Evolutionary conservation across 1,140 invertebrate genomes (phyloP).

Genomic region (Brachystomella parvula): DNA sequence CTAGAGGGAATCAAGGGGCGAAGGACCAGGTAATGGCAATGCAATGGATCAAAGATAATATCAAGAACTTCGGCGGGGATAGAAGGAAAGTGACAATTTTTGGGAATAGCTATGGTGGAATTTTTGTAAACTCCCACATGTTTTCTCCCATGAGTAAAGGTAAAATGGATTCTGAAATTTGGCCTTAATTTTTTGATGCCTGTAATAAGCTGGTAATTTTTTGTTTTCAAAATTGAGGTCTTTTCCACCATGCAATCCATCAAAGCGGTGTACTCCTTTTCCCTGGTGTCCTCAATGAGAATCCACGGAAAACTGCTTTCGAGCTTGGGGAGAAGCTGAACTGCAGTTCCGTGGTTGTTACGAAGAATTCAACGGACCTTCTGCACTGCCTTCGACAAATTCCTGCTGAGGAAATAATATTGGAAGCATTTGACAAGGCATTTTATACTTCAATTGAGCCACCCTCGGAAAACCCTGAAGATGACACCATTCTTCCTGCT

Average conservation of each 20-base stretch:
- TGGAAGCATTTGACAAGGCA: background rate
- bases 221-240: conserved; percentile 13
- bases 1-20: conserved; percentile 29
- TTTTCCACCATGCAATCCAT: conserved; percentile 17
- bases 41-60: conserved; percentile 41
- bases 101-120: conserved; percentile 43
- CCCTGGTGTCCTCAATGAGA: background rate
- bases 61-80: conserved; percentile 43
- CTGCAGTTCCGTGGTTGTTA: background rate
- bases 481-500: conserved; percentile 19
- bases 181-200: background rate
- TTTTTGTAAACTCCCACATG: conserved; percentile 38
- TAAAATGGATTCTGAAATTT: no score
- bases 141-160: conserved; percentile 23
- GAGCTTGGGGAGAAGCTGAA: background rate
- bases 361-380: background rate
- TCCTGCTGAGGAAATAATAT: background rate
- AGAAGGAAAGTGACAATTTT: conserved; percentile 42
- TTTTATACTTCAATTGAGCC: conserved; percentile 6
- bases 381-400: background rate
- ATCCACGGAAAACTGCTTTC: background rate
- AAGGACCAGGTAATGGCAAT: conserved; percentile 44
- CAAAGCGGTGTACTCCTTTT: conserved; percentile 14
- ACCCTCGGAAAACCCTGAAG: background rate
- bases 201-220: background rate